Evolutionary conservation across 2,797 vertebrate species (phyloP).

Genomic region (Fratercula arctica): DNA sequence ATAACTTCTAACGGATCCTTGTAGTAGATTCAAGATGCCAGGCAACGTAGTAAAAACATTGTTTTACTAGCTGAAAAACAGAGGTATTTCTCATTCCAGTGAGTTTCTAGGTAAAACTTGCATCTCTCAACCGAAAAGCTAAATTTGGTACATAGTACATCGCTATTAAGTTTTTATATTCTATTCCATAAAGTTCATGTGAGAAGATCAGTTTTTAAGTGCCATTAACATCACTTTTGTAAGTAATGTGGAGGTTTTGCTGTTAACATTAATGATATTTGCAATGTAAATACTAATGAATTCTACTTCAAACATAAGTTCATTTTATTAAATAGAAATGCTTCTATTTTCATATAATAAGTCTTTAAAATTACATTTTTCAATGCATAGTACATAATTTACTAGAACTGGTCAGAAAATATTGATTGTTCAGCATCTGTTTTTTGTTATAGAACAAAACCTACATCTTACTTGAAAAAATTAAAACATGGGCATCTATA

Average conservation of each 20-base stretch:
- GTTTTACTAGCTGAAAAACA: neutral
- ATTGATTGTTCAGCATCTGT: neutral
- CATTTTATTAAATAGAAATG: neutral
- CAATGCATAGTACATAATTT: neutral
- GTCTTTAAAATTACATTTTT: neutral
- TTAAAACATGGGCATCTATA: neutral
- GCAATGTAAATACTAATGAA: neutral
- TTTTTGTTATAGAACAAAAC: neutral
- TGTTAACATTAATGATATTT: neutral
- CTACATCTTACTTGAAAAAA: neutral
- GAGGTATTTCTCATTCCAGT: neutral
- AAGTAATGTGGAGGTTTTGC: neutral
- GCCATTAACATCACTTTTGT: neutral
- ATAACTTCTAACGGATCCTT: neutral
- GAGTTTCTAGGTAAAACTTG: neutral
- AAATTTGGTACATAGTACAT: neutral
- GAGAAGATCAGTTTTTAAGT: neutral
- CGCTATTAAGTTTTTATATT: neutral
- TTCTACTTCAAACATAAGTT: neutral
- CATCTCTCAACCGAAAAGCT: neutral
- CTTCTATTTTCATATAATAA: neutral
- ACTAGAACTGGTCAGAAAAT: neutral
- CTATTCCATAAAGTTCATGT: neutral
- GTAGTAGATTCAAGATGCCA: constrained; percentile 12
- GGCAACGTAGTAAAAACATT: neutral